A percentile compares a stretch with the other conserved stretches of the same genome.
Evolutionary conservation across 2,888 invertebrate species (phyloP).

Genomic region (Yponomeuta cagnagella): DNA sequence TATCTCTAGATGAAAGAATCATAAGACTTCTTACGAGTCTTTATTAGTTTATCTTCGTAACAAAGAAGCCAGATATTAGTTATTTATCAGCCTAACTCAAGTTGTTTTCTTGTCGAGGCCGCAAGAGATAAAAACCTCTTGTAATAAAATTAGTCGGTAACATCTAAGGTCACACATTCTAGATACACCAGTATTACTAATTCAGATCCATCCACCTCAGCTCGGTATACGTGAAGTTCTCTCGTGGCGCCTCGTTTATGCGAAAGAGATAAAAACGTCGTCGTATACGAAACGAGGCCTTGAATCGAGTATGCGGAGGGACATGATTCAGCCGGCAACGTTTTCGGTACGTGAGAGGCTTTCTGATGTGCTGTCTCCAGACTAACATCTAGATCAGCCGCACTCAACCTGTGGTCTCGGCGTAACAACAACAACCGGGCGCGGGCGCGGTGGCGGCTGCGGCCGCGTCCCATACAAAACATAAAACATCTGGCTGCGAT

Average conservation of each 20-base stretch:
- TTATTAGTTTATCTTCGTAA: neutral
- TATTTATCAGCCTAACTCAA: neutral
- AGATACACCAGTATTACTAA: neutral
- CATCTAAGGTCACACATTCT: neutral
- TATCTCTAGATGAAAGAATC: too few species aligned
- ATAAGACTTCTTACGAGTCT: neutral
- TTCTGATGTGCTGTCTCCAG: neutral
- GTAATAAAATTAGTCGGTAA: neutral
- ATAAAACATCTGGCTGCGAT: too few species aligned
- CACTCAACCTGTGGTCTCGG: too few species aligned
- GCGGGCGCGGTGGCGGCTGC: too few species aligned
- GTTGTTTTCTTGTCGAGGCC: neutral
- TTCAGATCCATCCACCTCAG: neutral
- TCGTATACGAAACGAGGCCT: neutral
- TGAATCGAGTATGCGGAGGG: neutral
- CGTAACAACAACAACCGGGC: too few species aligned
- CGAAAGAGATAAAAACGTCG: neutral
- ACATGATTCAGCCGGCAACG: neutral
- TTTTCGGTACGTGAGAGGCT: constrained; percentile 1
- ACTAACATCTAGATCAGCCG: neutral
- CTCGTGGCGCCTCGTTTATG: neutral
- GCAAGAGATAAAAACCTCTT: neutral
- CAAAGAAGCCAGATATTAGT: neutral
- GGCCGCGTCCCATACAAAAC: too few species aligned
- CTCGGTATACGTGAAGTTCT: neutral